Evolutionary conservation across 1,140 invertebrate species (phyloP).

Genomic region (Neomicropteryx cornuta): DNA sequence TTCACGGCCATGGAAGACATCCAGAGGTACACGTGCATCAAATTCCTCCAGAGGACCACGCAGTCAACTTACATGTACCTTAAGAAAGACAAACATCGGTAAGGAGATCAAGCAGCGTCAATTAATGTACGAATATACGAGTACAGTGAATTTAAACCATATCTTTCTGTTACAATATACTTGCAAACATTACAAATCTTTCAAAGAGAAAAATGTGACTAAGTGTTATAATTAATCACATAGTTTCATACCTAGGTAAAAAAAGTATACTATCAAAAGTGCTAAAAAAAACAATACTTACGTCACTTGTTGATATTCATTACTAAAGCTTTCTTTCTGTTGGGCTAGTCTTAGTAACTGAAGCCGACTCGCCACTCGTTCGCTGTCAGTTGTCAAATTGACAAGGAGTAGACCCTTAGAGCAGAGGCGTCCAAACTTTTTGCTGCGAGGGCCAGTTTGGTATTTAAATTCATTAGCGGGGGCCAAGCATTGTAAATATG

Average conservation of each 20-base stretch:
- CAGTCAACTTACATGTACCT: constrained; percentile 13
- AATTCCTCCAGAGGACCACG: constrained; percentile 10
- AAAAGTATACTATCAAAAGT: neutral
- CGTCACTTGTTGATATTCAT: too few species aligned
- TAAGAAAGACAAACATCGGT: constrained; percentile 15
- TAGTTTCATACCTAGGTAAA: neutral
- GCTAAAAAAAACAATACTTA: neutral
- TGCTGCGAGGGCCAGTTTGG: too few species aligned
- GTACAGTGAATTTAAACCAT: neutral
- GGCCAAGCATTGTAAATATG: too few species aligned
- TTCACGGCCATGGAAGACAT: constrained; percentile 12
- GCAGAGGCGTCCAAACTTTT: too few species aligned
- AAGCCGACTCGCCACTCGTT: too few species aligned
- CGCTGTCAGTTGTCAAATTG: too few species aligned
- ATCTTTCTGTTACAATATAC: neutral
- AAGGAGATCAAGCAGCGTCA: constrained; percentile 3
- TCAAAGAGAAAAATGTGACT: neutral
- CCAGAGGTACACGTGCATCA: constrained; percentile 15
- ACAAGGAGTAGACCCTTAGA: too few species aligned
- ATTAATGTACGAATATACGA: neutral
- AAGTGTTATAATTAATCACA: neutral
- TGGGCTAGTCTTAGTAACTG: too few species aligned
- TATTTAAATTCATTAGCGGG: too few species aligned
- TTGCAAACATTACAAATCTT: too few species aligned
- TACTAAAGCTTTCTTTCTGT: too few species aligned